Evolutionary conservation across 2,113 vertebrate species (phyloP).

Genomic region (Rafetus swinhoei): DNA sequence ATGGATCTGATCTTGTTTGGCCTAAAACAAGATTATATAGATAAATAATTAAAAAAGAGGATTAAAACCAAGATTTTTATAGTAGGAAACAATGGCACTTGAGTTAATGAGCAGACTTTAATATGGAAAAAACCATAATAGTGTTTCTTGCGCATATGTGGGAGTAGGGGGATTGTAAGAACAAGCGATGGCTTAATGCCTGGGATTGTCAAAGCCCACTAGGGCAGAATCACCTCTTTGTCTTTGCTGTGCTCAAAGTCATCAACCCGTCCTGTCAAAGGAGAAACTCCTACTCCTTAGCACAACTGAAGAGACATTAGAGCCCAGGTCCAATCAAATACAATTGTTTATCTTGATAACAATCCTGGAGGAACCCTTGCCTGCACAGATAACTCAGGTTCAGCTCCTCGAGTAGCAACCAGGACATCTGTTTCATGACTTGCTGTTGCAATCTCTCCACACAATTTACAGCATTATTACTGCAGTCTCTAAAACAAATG

Average conservation of each 20-base stretch:
- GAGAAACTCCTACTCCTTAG: slow-evolving; percentile 55
- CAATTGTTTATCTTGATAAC: fast-evolving
- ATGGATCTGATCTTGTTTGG: slow-evolving; percentile 42
- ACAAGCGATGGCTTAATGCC: slow-evolving; percentile 82
- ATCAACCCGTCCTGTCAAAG: slow-evolving; percentile 71
- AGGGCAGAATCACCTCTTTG: slow-evolving; percentile 76
- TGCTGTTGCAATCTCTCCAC: not conserved
- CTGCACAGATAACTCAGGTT: fast-evolving
- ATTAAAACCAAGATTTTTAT: slow-evolving; percentile 61
- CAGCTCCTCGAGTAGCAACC: not conserved
- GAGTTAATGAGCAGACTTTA: slow-evolving; percentile 62
- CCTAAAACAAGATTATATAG: slow-evolving; percentile 43
- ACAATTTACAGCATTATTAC: fast-evolving
- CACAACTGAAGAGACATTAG: not conserved
- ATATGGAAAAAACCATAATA: slow-evolving; percentile 45
- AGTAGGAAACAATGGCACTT: slow-evolving; percentile 66
- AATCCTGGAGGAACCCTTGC: not conserved
- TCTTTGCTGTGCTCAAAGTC: slow-evolving; percentile 64
- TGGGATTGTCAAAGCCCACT: slow-evolving; percentile 79
- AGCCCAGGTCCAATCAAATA: not conserved
- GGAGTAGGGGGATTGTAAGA: slow-evolving; percentile 71
- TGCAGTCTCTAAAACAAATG: not conserved
- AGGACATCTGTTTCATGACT: not conserved
- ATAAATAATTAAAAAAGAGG: slow-evolving; percentile 31
- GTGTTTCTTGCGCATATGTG: slow-evolving; percentile 65